phyloP scores from a whole-genome alignment of 2,113 vertebrate species.

The Climacteris rufus region DNA sequence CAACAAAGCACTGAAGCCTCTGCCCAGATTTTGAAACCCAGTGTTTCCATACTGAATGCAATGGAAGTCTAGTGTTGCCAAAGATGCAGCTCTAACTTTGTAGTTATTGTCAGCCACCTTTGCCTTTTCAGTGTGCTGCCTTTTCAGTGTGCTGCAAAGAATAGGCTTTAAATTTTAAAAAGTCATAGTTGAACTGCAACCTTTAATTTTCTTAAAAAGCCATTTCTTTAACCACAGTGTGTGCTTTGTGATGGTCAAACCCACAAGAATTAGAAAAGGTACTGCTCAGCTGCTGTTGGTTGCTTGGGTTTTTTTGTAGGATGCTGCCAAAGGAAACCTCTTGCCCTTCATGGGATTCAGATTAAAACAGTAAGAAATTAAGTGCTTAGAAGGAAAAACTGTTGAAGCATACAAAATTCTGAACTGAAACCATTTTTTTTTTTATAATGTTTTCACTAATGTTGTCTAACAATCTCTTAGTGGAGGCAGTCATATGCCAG shows the following conservation, averaged over 20 bases:
- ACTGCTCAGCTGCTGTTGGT: background rate
- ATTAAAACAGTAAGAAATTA: background rate
- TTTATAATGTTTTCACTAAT: background rate
- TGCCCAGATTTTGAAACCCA: background rate
- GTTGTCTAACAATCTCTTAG: background rate
- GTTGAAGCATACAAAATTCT: background rate
- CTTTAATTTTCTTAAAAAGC: background rate
- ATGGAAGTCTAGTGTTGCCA: background rate
- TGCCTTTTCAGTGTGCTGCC: background rate
- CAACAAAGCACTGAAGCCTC: background rate
- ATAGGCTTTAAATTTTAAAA: background rate
- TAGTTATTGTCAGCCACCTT: background rate
- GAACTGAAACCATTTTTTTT: background rate
- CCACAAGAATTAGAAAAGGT: background rate
- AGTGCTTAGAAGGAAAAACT: background rate
- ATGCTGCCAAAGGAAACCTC: background rate
- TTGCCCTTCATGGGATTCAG: background rate
- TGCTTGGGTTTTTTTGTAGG: background rate
- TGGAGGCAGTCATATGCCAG: background rate
- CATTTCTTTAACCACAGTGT: background rate
- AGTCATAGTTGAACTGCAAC: background rate
- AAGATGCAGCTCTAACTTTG: background rate
- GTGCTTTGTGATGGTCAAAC: background rate
- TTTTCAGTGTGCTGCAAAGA: background rate
- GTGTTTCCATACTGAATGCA: background rate